Evolutionary conservation across 2,113 vertebrate species (phyloP), one percentile per base, ranked within the genome.

Genomic region (Pheucticus melanocephalus): DNA sequence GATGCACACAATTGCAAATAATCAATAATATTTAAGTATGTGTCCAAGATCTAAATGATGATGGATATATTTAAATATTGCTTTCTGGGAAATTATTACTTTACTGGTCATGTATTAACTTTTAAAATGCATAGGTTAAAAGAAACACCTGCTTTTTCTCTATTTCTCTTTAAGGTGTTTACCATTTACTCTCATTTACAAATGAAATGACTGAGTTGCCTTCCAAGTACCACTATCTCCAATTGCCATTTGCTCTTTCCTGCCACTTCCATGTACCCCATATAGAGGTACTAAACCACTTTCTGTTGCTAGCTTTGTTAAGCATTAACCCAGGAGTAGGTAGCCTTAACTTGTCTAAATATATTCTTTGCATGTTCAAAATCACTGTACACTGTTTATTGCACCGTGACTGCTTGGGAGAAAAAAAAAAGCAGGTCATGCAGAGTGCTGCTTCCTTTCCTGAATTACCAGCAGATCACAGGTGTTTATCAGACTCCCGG

Each of bases 11-110:
- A 98, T 97, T 98, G 98, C 97, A 98, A 98, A 98, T 98, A 97
- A 98, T 98, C 97, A 97, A 98, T 98, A 98, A 98, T 98, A 98
- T 98, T 98, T 98, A 98, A 98, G 97, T 98, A 97, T 92, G 96
- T 98, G 97, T 98, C 97, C 97, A 97, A 98, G 96, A 90, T 90
- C 92, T 97, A 98, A 98, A 98, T 97, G 97, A 98, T 98, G 98
- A 98, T 98, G 96, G 97, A 98, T 98, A 98, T 92, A 98, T 98
- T 98, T 97, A 98, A 98, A 97, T 97, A 98, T 96, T 97, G 89
- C 97, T 98, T 98, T 97, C 95, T 65, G 70, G 80, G 91, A 98
- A 98, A 98, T 98, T 94, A 97, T 95, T 97, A 97, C 96, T 97
- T 97, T 97, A 97, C 95, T 95, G 93, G 92, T 96, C 96, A 96